Conservation (phyloP, 2,113 vertebrate genomes). For the Furnarius figulus region DNA sequence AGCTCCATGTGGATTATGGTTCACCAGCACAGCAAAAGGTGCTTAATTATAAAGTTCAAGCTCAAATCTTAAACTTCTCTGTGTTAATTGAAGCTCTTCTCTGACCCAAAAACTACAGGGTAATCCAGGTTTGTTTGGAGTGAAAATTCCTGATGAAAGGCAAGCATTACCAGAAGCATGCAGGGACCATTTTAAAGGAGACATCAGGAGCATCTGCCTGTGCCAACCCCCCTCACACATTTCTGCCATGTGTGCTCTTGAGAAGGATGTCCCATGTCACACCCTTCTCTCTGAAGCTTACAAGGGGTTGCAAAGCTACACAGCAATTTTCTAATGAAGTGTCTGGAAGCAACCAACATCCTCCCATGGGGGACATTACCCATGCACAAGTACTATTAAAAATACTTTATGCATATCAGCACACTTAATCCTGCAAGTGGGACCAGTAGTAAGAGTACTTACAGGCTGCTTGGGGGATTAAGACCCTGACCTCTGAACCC, state of each 20-base stretch:
- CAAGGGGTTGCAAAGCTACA: not conserved
- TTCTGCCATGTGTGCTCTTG: not conserved
- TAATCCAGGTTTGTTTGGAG: not conserved
- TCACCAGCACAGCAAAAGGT: not conserved
- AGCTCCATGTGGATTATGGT: not conserved
- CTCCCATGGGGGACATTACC: not conserved
- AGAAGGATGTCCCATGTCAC: accelerated
- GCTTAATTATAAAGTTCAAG: not conserved
- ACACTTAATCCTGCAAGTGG: not conserved
- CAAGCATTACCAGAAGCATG: not conserved
- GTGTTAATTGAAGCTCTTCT: not conserved
- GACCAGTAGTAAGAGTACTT: not conserved
- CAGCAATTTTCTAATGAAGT: not conserved
- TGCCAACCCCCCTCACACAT: not conserved
- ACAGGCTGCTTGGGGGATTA: not conserved
- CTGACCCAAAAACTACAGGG: not conserved
- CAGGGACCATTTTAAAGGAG: not conserved
- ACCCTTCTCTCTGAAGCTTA: not conserved
- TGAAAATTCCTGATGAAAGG: not conserved
- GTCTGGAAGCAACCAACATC: not conserved
- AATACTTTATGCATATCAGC: not conserved
- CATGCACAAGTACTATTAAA: not conserved
- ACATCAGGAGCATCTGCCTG: not conserved
- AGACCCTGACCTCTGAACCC: not conserved
- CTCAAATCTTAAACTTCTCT: not conserved